These are phyloP conservation scores for Drosophila buzzatii DNA, from an alignment of 2,888 invertebrate genomes.

Conservation along the genomic window DNA sequence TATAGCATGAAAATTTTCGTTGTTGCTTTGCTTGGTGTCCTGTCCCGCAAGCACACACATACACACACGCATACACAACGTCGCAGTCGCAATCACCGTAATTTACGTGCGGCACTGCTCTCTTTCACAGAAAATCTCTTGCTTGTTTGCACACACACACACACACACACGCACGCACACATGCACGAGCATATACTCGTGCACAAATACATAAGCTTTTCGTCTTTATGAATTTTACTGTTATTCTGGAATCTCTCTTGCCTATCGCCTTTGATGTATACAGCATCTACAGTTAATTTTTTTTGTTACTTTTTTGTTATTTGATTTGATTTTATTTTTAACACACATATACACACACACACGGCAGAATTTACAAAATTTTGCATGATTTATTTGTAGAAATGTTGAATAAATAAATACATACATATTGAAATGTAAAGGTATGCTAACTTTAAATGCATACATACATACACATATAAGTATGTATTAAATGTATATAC, in stretches of 20 bases:
- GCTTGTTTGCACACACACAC: constrained; percentile 57
- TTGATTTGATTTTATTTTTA: constrained; percentile 11
- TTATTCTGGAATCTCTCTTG: constrained; percentile 51
- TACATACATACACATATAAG: background rate
- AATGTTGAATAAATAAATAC: constrained; percentile 30
- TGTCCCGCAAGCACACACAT: constrained; percentile 41
- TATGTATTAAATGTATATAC: background rate
- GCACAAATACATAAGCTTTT: constrained; percentile 54
- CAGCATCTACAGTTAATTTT: constrained; percentile 48
- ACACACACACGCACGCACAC: constrained; percentile 38
- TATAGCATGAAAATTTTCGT: constrained; percentile 68
- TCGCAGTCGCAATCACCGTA: constrained; percentile 58
- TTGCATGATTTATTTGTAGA: constrained; percentile 39
- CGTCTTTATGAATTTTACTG: constrained; percentile 71
- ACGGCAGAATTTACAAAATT: constrained; percentile 6
- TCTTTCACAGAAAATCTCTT: constrained; percentile 72
- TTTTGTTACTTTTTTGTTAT: constrained; percentile 15
- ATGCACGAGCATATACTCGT: constrained; percentile 19
- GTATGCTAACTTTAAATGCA: background rate
- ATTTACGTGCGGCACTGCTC: constrained; percentile 64
- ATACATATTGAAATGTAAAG: constrained; percentile 1
- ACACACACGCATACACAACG: constrained; percentile 17
- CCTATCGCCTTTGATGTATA: constrained; percentile 21
- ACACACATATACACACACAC: constrained; percentile 6
- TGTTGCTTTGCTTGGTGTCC: constrained; percentile 63